Evolutionary conservation across 35 echinoderm and acorn worm genomes (phyloP).

Genomic region (Ptychodera flava): DNA sequence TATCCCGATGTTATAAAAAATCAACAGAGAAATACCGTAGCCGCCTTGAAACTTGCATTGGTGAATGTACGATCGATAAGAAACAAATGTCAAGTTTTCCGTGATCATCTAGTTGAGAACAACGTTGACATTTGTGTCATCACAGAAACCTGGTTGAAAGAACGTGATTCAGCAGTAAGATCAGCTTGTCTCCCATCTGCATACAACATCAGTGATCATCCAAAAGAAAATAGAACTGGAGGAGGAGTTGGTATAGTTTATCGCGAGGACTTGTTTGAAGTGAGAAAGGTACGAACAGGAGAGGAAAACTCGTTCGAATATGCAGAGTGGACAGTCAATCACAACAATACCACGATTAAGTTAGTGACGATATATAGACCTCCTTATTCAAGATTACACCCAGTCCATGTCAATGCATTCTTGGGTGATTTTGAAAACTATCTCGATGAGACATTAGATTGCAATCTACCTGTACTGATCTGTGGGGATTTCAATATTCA

Average conservation of each 20-base stretch:
- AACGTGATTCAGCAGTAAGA: slow-evolving; percentile 6
- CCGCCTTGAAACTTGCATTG: background rate
- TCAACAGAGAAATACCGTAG: background rate
- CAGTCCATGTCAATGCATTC: background rate
- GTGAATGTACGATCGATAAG: background rate
- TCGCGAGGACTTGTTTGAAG: background rate
- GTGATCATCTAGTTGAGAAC: background rate
- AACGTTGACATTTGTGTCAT: slow-evolving; percentile 15
- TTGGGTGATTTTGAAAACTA: slow-evolving; percentile 5
- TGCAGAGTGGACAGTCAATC: slow-evolving; percentile 8
- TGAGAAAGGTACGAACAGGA: background rate
- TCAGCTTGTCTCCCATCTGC: background rate
- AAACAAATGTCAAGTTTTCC: background rate
- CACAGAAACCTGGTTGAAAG: slow-evolving; percentile 28
- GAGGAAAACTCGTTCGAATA: slow-evolving; percentile 14
- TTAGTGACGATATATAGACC: slow-evolving; percentile 16
- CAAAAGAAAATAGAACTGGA: background rate
- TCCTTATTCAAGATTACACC: slow-evolving; percentile 11
- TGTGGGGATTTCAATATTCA: slow-evolving; percentile 23
- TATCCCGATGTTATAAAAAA: background rate
- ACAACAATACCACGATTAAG: background rate
- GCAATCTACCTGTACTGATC: slow-evolving; percentile 2
- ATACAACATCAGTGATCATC: slow-evolving; percentile 3
- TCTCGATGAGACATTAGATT: background rate
- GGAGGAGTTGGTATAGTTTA: slow-evolving; percentile 7